Conservation (phyloP, 2,888 invertebrate species). For the Agapostemon virescens region DNA sequence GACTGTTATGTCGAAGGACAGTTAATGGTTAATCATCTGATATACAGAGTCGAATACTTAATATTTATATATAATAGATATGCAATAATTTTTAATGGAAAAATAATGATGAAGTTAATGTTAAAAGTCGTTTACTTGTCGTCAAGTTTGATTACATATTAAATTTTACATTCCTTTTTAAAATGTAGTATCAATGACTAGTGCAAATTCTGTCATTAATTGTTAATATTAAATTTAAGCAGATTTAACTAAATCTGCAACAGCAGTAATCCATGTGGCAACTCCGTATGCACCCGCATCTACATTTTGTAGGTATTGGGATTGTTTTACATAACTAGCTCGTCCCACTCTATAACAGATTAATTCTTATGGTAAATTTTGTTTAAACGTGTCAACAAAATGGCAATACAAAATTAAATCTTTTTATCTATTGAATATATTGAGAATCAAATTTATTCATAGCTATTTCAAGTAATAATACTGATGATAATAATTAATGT, state of each 20-base stretch:
- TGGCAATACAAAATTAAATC: not conserved
- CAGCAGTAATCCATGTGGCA: conserved; percentile 84
- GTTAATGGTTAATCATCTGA: not conserved
- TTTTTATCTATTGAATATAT: not conserved
- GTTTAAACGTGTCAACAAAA: not conserved
- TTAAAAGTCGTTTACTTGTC: too few relatives aligned
- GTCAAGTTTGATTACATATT: not conserved
- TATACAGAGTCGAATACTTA: too few relatives aligned
- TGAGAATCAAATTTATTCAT: not conserved
- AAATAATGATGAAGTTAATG: too few relatives aligned
- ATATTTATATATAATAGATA: too few relatives aligned
- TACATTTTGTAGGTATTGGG: conserved; percentile 81
- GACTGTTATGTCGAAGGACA: too few relatives aligned
- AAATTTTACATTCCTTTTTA: not conserved
- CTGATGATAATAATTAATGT: not conserved
- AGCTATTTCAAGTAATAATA: not conserved
- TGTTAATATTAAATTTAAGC: conserved; percentile 24
- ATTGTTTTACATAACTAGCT: conserved; percentile 86
- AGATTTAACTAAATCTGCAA: conserved; percentile 71
- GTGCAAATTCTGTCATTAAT: not conserved
- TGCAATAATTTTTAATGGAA: too few relatives aligned
- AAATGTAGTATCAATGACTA: too few relatives aligned
- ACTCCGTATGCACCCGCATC: conserved; percentile 88
- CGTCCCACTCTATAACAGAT: conserved; percentile 84
- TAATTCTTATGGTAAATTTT: not conserved